Evolutionary conservation across 1,140 invertebrate species (phyloP).

Genomic region (Aporrectodea caliginosa): DNA sequence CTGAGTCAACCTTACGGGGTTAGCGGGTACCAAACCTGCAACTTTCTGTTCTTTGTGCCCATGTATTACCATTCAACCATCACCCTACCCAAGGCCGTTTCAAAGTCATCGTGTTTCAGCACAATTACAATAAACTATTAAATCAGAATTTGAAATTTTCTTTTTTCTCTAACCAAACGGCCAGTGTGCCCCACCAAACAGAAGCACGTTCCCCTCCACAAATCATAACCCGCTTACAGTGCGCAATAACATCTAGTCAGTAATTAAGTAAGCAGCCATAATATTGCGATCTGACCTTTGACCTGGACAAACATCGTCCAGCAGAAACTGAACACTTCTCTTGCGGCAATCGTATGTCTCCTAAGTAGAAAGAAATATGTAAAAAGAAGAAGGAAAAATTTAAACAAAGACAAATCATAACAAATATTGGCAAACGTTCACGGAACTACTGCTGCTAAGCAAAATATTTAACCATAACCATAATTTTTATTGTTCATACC

Average conservation of each 20-base stretch:
- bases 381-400: conserved; percentile 13
- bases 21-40: no score
- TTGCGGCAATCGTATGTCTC: conserved; percentile 66
- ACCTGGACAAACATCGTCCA: conserved; percentile 90
- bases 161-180: no score
- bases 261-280: no score
- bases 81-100: neutral
- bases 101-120: neutral
- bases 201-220: no score
- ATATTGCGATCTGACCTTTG: conserved; percentile 69
- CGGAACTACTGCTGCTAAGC: no score
- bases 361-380: conserved; percentile 53
- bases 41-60: no score
- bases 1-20: no score
- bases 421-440: neutral
- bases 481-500: neutral
- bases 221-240: no score
- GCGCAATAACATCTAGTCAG: no score
- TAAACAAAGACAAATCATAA: neutral
- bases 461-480: conserved; percentile 23
- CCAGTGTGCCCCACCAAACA: no score
- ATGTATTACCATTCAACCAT: no score
- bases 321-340: conserved; percentile 83
- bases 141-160: no score
- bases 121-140: neutral